phyloP scores from a whole-genome alignment of 1,140 invertebrate genomes.

The Cardiocondyla obscurior region DNA sequence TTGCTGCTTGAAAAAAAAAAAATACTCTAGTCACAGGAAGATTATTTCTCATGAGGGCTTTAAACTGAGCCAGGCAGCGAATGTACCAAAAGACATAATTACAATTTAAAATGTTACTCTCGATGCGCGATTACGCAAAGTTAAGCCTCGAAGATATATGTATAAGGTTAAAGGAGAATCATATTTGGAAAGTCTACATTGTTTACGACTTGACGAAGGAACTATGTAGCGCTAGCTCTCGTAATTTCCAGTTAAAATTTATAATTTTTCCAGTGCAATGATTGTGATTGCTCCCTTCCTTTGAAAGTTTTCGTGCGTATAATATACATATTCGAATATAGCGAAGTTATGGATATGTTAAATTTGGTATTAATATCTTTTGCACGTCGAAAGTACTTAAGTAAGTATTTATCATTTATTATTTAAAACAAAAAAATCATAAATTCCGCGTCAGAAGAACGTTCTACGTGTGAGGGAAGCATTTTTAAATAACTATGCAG shows the following conservation, averaged over 20 bases:
- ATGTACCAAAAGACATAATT: constrained; percentile 71
- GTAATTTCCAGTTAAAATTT: constrained; percentile 9
- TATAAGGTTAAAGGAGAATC: constrained; percentile 72
- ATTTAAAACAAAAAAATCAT: neutral
- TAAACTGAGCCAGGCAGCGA: constrained; percentile 59
- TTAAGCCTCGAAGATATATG: constrained; percentile 72
- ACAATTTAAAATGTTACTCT: constrained; percentile 69
- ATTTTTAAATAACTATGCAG: neutral
- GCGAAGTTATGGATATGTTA: constrained; percentile 3
- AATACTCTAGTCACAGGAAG: constrained; percentile 64
- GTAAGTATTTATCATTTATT: neutral
- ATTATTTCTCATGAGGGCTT: constrained; percentile 28
- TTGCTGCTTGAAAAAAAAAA: constrained; percentile 53
- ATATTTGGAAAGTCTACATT: constrained; percentile 73
- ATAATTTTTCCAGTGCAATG: neutral
- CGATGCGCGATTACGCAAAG: constrained; percentile 54
- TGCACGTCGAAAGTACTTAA: too few relatives aligned
- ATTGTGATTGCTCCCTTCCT: constrained; percentile 2
- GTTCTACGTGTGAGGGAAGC: neutral
- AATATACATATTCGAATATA: constrained; percentile 4
- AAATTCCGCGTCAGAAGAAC: neutral
- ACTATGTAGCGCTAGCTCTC: constrained; percentile 71
- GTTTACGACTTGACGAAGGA: constrained; percentile 70
- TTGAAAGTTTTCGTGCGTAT: neutral
- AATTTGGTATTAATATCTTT: neutral